Conservation (phyloP, 2,113 vertebrate species). For the Tupaia tana region DNA sequence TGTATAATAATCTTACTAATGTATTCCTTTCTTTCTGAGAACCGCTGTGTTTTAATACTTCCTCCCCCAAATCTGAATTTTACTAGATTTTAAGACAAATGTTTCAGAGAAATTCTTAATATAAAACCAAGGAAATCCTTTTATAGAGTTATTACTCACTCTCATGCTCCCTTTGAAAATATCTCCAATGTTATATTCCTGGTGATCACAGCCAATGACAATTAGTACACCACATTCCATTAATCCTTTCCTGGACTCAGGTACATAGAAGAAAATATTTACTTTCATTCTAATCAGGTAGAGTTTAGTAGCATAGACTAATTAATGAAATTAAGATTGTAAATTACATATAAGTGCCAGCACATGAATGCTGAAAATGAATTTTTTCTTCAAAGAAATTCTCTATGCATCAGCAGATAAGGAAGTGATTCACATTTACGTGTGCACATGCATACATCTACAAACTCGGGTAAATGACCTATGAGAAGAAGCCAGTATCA, state of each 20-base stretch:
- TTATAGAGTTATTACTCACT: neutral
- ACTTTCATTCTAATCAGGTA: neutral
- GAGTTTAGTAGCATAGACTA: neutral
- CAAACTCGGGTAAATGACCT: neutral
- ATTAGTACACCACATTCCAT: neutral
- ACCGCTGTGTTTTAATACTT: conserved; percentile 29
- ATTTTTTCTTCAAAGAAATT: neutral
- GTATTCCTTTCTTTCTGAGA: conserved; percentile 28
- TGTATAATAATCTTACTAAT: neutral
- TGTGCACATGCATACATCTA: neutral
- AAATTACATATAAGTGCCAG: neutral
- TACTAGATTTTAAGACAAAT: conserved; percentile 45
- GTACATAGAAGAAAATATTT: neutral
- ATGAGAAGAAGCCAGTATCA: conserved; percentile 2
- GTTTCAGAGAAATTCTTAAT: conserved; percentile 34
- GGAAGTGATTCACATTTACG: neutral
- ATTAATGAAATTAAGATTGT: neutral
- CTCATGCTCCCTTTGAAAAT: neutral
- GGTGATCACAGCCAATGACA: neutral
- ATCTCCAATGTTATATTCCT: neutral
- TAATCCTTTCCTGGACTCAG: neutral
- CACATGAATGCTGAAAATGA: neutral
- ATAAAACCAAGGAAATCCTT: neutral
- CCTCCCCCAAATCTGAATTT: neutral
- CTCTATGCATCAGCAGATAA: neutral